Base-by-base conservation (phyloP, 2,888 invertebrate species). In the Eledone cirrhosa region DNA sequence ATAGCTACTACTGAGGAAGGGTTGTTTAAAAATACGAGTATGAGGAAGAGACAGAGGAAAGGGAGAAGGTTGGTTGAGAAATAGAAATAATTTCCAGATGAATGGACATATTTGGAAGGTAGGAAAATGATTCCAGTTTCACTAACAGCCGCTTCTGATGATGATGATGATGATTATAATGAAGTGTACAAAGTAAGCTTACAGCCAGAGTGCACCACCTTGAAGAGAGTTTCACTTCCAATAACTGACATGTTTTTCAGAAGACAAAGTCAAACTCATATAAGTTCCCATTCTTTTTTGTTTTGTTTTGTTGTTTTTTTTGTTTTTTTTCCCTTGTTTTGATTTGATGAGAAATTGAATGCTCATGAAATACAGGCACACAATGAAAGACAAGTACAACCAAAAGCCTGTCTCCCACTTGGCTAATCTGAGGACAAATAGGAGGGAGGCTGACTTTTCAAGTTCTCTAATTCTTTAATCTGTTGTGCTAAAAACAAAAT, bases 401-500 rank as follows among this genome's bases (percentile, higher is more conserved):
- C 41, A 47, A 76, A 29, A 33, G 24, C 11, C 27, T 48, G 19
- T 19, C 41, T 76, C 29, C 76, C 41, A 29, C 24, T 47, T 48
- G 47, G 77, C 78, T 79, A 80, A 53, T 84, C 83, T 82, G 83
- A 85, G 65, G 86, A 84, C 63, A 85, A 82, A 24, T 82, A 78
- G 79, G 85, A 83, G 63, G 83, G 78, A 19, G 83, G 82, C 31
- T 83, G 83, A 74, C 84, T 82, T 80, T 86, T 86, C 81, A 86
- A 80, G 80, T 82, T 83, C 76, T 86, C 86, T 63, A 86, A 82
- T 81, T 85, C 85, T 79, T 82, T 80, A 24, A 85, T 82, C 81
- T 86, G 86, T 78, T 85, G 84, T 77, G 84, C 82, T 79, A 86
- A 82, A 82, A 85, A 85, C 81, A 86, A 82, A 76, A 85, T 83